Evolutionary conservation across 2,888 invertebrate genomes (phyloP).

Genomic region (Scelioninae gen. 2): DNA sequence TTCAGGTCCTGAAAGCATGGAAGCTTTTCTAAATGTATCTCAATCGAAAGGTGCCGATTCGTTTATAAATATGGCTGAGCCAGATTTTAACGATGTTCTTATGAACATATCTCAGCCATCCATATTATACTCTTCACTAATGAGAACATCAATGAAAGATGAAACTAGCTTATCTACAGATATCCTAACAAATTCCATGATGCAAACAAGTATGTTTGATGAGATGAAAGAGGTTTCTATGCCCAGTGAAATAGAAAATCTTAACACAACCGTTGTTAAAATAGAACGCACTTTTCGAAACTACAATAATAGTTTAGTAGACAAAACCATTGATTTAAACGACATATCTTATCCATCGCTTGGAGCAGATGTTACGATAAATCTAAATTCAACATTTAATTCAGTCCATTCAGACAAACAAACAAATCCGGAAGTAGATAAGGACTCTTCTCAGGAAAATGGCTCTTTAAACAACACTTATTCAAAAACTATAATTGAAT

Average conservation of each 20-base stretch:
- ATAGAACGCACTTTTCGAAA: constrained; percentile 26
- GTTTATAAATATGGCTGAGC: constrained; percentile 70
- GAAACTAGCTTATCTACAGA: constrained; percentile 55
- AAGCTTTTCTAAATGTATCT: constrained; percentile 70
- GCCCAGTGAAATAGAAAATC: constrained; percentile 46
- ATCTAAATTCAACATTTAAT: constrained; percentile 12
- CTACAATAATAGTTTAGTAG: not conserved
- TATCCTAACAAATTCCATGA: constrained; percentile 70
- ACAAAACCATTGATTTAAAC: not conserved
- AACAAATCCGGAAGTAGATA: constrained; percentile 26
- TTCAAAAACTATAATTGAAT: constrained; percentile 27
- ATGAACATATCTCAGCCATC: constrained; percentile 72
- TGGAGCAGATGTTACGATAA: constrained; percentile 1
- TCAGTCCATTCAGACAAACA: constrained; percentile 17
- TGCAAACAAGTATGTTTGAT: constrained; percentile 70
- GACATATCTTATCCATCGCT: constrained; percentile 6
- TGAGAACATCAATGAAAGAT: constrained; percentile 59
- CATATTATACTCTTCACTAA: constrained; percentile 66
- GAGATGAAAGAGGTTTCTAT: constrained; percentile 62
- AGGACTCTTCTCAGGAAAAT: not conserved
- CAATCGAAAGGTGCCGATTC: constrained; percentile 71
- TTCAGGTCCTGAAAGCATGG: constrained; percentile 71
- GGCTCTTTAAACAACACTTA: constrained; percentile 43
- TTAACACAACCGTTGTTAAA: constrained; percentile 21
- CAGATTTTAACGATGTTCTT: constrained; percentile 68